Conservation (phyloP, 2,113 vertebrate species). For the Mormoops blainvillei region DNA sequence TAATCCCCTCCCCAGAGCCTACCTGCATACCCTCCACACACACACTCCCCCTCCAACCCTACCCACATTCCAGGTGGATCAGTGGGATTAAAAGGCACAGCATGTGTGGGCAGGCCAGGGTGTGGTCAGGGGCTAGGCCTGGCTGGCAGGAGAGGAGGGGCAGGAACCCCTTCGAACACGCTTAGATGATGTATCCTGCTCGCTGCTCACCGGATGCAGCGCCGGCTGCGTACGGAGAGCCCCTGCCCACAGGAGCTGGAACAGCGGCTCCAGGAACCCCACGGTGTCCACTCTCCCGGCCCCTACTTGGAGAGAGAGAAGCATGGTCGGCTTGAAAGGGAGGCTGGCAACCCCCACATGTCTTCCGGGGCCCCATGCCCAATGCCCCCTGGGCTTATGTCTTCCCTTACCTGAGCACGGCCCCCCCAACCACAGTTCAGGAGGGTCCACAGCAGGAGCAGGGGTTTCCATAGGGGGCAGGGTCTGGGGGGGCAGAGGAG, state of each 20-base stretch:
- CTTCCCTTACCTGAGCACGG: constrained; percentile 69
- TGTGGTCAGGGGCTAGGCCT: not conserved
- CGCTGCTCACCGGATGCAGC: constrained; percentile 77
- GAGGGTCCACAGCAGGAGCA: constrained; percentile 69
- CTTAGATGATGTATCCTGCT: accelerated
- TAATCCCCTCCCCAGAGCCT: not conserved
- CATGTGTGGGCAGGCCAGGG: constrained; percentile 35
- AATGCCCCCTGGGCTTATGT: too few species aligned
- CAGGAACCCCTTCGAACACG: not conserved
- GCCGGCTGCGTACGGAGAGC: constrained; percentile 71
- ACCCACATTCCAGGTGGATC: constrained; percentile 52
- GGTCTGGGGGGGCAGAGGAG: not conserved
- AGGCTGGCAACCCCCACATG: not conserved
- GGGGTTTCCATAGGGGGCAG: not conserved
- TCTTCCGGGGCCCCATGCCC: accelerated
- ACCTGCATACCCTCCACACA: not conserved
- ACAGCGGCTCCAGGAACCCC: constrained; percentile 82
- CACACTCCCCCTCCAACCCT: not conserved
- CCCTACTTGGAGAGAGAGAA: constrained; percentile 73
- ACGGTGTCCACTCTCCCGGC: constrained; percentile 68
- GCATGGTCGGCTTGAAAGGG: not conserved
- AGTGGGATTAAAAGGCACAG: constrained; percentile 38
- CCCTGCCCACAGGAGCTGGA: constrained; percentile 81
- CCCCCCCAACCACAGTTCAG: constrained; percentile 34
- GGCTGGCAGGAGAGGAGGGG: not conserved